Evolutionary conservation across 2,888 invertebrate genomes (phyloP).

Genomic region (Calameuta filiformis): DNA sequence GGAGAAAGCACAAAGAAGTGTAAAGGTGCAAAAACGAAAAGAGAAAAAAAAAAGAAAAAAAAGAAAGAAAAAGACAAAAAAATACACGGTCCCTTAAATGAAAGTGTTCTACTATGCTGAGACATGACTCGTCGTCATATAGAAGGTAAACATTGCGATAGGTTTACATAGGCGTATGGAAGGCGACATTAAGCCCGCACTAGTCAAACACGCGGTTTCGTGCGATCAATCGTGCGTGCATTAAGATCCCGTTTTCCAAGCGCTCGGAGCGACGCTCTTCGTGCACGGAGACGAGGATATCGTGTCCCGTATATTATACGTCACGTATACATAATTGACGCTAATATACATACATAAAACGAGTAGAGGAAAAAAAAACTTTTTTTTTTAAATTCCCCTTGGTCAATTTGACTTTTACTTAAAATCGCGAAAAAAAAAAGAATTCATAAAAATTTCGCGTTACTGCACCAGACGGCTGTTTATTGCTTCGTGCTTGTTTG

Average conservation of each 20-base stretch:
- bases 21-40: neutral
- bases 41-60: too few relatives aligned
- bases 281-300: neutral
- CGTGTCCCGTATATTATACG: neutral
- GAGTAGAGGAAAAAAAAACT: too few relatives aligned
- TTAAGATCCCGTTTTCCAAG: constrained; percentile 22
- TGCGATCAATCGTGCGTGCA: constrained; percentile 32
- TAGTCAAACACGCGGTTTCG: neutral
- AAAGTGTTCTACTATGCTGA: constrained; percentile 39
- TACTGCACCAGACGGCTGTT: too few relatives aligned
- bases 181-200: constrained; percentile 1
- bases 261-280: neutral
- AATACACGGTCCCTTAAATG: constrained; percentile 16
- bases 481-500: too few relatives aligned
- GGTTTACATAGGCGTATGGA: neutral
- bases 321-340: too few relatives aligned
- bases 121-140: constrained; percentile 31
- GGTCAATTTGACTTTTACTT: too few relatives aligned
- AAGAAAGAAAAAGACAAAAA: neutral
- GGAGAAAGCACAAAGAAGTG: neutral
- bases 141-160: constrained; percentile 31
- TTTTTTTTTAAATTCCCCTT: too few relatives aligned
- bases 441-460: too few relatives aligned
- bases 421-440: too few relatives aligned
- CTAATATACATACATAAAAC: too few relatives aligned